phyloP scores from a whole-genome alignment of 2,113 vertebrate species.

The Tauraco erythrolophus region DNA sequence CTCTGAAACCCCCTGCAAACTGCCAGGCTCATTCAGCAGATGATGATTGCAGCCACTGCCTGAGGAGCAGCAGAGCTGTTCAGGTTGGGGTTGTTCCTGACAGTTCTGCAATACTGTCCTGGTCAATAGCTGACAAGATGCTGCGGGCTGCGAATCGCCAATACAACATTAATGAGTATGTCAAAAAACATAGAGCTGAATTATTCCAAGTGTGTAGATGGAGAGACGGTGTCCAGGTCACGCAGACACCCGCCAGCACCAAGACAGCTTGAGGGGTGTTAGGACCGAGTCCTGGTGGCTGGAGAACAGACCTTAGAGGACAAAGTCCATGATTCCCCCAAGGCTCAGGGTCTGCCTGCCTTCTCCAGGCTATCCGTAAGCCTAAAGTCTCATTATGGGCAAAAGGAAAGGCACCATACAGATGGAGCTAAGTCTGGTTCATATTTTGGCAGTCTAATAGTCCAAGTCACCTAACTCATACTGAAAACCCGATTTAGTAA shows the following conservation, averaged over 20 bases:
- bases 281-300: neutral
- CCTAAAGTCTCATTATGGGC: neutral
- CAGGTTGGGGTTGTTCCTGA: neutral
- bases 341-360: neutral
- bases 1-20: neutral
- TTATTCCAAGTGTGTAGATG: neutral
- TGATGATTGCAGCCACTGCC: neutral
- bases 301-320: neutral
- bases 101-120: neutral
- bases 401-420: neutral
- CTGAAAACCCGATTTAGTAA: neutral
- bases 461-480: neutral
- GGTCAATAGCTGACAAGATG: neutral
- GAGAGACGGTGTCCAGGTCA: neutral
- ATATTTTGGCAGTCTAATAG: neutral
- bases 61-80: neutral
- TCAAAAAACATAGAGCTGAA: neutral
- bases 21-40: neutral
- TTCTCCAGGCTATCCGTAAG: neutral
- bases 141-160: neutral
- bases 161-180: neutral
- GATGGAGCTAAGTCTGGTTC: neutral
- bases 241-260: neutral
- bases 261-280: neutral
- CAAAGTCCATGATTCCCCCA: neutral